These are phyloP conservation scores for Alethe castanea DNA, from an alignment of 2,113 vertebrate genomes.

Conservation along the genomic window DNA sequence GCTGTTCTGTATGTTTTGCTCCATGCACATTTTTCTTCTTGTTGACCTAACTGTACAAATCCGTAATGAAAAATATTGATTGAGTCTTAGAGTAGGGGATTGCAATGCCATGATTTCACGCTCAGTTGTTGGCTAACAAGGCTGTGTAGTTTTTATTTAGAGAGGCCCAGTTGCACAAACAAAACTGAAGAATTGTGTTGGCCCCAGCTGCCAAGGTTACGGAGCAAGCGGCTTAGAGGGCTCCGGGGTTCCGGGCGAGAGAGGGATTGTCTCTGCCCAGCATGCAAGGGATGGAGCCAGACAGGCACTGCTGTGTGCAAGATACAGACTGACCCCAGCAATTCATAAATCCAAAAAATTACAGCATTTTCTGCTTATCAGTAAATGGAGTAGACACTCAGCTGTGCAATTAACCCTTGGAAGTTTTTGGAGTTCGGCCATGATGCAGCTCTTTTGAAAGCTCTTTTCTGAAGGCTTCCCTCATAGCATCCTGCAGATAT, in stretches of 20 bases:
- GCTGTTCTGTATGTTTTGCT: neutral
- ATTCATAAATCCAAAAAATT: constrained; percentile 73
- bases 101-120: constrained; percentile 74
- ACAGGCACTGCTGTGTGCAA: constrained; percentile 59
- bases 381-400: constrained; percentile 49
- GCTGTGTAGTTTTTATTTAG: constrained; percentile 72
- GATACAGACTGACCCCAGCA: constrained; percentile 66
- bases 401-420: constrained; percentile 65
- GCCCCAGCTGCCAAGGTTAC: constrained; percentile 69
- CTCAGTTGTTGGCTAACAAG: constrained; percentile 80
- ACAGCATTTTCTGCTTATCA: constrained; percentile 59
- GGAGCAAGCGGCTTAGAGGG: constrained; percentile 69
- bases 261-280: constrained; percentile 77
- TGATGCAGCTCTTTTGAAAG: neutral
- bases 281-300: constrained; percentile 73
- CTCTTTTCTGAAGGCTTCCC: neutral
- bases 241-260: constrained; percentile 60
- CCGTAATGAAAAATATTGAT: constrained; percentile 70
- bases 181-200: constrained; percentile 59
- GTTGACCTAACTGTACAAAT: constrained; percentile 49
- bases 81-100: constrained; percentile 67
- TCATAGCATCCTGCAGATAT: neutral
- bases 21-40: neutral
- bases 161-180: constrained; percentile 55
- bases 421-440: neutral